phyloP scores from a whole-genome alignment of 1,140 invertebrate species.

The Hetaerina americana region DNA sequence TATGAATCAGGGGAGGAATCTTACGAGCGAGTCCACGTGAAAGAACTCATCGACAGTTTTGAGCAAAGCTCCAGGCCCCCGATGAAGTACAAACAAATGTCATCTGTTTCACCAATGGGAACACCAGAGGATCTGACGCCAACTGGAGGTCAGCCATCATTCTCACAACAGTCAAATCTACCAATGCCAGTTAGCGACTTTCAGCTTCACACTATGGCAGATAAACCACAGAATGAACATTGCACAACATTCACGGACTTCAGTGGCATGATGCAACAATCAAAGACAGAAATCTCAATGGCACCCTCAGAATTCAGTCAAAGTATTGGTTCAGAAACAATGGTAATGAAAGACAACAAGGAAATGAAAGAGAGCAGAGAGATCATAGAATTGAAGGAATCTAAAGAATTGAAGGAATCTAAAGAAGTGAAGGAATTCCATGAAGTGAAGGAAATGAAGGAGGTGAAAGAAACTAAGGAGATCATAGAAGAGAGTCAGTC shows the following conservation, averaged over 20 bases:
- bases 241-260: too few relatives aligned
- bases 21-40: slow-evolving; percentile 45
- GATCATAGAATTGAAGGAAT: background rate
- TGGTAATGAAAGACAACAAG: background rate
- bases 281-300: too few relatives aligned
- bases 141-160: too few relatives aligned
- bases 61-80: slow-evolving; percentile 41
- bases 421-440: background rate
- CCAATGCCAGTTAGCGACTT: too few relatives aligned
- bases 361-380: background rate
- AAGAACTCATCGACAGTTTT: slow-evolving; percentile 46
- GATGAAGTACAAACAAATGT: slow-evolving; percentile 40
- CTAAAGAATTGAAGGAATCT: background rate
- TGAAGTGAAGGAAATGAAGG: background rate
- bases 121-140: too few relatives aligned
- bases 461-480: background rate
- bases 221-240: too few relatives aligned
- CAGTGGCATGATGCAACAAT: too few relatives aligned
- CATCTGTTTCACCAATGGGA: background rate
- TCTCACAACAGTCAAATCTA: too few relatives aligned
- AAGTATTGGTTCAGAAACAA: background rate
- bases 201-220: too few relatives aligned
- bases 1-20: slow-evolving; percentile 25
- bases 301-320: too few relatives aligned
- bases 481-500: too few relatives aligned